Evolutionary conservation across 2,113 vertebrate genomes (phyloP).

Genomic region (Balaeniceps rex): DNA sequence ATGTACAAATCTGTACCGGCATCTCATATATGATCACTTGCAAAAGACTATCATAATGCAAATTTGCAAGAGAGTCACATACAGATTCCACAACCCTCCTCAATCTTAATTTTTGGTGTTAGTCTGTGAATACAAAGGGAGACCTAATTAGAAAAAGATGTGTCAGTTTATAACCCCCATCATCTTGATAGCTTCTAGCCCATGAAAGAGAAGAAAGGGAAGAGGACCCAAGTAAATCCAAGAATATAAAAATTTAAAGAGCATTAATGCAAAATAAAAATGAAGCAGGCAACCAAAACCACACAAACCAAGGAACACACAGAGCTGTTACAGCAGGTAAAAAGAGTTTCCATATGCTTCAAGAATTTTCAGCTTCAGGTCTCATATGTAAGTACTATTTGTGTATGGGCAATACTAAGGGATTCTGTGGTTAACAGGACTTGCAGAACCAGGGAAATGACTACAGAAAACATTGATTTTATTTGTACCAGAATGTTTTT

Average conservation of each 20-base stretch:
- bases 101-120: neutral
- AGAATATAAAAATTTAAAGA: neutral
- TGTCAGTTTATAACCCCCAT: neutral
- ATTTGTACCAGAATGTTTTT: neutral
- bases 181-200: neutral
- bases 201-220: neutral
- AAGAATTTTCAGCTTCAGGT: neutral
- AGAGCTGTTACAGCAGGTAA: neutral
- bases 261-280: neutral
- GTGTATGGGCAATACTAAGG: neutral
- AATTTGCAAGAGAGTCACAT: neutral
- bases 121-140: neutral
- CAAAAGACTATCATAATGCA: neutral
- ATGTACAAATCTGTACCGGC: fast-evolving
- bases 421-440: neutral
- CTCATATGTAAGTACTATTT: neutral
- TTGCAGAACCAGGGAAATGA: neutral
- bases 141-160: neutral
- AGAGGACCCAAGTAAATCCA: neutral
- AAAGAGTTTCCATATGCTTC: neutral
- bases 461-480: neutral
- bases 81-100: neutral
- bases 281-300: neutral
- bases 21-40: neutral
- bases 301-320: neutral